These are phyloP conservation scores for Odontothrips loti DNA, from an alignment of 2,888 invertebrate genomes.

Conservation along the genomic window DNA sequence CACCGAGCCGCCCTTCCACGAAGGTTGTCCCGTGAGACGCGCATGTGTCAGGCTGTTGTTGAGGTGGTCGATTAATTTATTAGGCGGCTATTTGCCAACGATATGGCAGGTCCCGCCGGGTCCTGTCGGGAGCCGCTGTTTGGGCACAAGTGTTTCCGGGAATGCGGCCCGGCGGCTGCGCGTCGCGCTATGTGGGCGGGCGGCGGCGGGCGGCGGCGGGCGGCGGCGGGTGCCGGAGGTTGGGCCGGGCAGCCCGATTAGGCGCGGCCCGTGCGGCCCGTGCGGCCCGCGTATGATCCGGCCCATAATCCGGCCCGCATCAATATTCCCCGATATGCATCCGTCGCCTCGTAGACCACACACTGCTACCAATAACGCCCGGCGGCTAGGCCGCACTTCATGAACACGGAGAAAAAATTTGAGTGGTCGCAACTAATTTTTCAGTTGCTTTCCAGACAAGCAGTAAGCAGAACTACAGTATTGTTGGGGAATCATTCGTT, in stretches of 20 bases:
- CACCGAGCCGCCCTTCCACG: not conserved
- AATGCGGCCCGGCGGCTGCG: not conserved
- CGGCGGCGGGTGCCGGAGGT: no score
- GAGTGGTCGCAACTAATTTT: no score
- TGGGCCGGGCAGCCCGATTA: not conserved
- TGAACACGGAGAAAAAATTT: no score
- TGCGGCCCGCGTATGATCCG: not conserved
- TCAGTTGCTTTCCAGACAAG: no score
- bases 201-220: no score
- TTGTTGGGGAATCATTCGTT: no score
- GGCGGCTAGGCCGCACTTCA: no score
- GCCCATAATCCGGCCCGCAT: slow-evolving; percentile 11
- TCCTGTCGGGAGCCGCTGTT: no score
- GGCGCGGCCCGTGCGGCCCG: not conserved
- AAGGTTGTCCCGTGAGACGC: not conserved
- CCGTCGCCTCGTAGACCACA: not conserved
- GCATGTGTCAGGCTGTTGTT: no score
- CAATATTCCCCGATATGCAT: not conserved
- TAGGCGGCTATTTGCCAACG: not conserved
- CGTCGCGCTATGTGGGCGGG: no score
- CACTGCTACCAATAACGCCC: not conserved
- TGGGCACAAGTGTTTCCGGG: not conserved
- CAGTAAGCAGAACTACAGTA: no score
- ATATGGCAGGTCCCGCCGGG: not conserved
- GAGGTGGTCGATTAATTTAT: not conserved